Evolutionary conservation across 2,113 vertebrate genomes (phyloP).

Genomic region (Cichladusa arquata): DNA sequence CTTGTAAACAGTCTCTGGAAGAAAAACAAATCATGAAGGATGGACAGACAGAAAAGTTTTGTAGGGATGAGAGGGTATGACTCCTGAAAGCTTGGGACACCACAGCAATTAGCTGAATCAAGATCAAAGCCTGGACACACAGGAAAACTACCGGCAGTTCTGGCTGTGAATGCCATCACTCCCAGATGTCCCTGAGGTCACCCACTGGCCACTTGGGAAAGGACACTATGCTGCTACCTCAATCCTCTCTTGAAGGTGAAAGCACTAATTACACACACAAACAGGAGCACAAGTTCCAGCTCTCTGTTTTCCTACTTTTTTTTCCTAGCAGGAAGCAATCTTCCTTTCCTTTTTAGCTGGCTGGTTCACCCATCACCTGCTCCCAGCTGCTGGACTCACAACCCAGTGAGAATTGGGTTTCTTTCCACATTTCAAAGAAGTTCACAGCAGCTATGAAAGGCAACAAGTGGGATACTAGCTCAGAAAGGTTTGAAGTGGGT

Average conservation of each 20-base stretch:
- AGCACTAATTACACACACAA: not conserved
- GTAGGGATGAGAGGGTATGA: not conserved
- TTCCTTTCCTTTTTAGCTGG: not conserved
- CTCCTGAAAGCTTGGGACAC: not conserved
- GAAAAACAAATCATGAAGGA: not conserved
- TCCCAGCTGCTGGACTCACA: not conserved
- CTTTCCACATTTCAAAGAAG: not conserved
- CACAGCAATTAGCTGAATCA: not conserved
- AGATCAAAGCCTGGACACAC: not conserved
- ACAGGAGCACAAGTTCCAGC: not conserved
- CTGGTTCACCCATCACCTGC: not conserved
- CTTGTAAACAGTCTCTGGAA: slow-evolving; percentile 21
- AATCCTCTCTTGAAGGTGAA: not conserved
- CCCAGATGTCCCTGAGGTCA: not conserved
- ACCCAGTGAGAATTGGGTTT: not conserved
- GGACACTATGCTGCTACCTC: not conserved
- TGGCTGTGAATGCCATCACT: not conserved
- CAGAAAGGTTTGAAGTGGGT: not conserved
- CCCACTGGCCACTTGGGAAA: not conserved
- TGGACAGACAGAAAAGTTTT: not conserved
- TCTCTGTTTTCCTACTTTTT: not conserved
- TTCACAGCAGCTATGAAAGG: not conserved
- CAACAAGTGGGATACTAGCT: not conserved
- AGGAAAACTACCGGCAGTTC: not conserved
- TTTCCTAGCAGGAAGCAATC: not conserved